Evolutionary conservation across 2,113 vertebrate species (phyloP), one percentile per base, ranked within the genome.

Genomic region (Penelope pileata): DNA sequence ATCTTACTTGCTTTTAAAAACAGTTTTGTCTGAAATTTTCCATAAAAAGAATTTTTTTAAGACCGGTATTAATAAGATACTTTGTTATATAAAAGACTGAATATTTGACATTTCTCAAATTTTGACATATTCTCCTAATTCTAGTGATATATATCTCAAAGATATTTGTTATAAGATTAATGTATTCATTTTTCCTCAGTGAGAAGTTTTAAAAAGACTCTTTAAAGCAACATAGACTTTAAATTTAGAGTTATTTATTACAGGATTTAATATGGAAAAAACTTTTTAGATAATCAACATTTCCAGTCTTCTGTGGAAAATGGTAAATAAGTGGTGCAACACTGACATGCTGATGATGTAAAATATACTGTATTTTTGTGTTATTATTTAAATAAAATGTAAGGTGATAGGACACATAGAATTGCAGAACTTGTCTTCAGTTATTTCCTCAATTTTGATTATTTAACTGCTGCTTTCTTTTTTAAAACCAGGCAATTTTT

Each of bases 1-100:
- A 16, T 48, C 38, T 83, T 70, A n/a, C 23, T 70, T 54, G 10
- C 38, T 75, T 88, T 80, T 80, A n/a, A 75, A 74, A 91, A 63
- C 24, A 64, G 9, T 48, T 64, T 74, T 75, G 30, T 38, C 45
- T 66, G 34, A 66, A 47, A 69, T 80, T 43, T 88, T 80, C 56
- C 22, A n/a, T n/a, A n/a, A 47, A 90, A 62, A 58, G 16, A 22
- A 2, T 29, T 64, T 69, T 74, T 87, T n/a, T 26, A 78, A 88
- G 29, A 30, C 16, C 26, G 22, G 2, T 48, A 50, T 78, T 87
- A 87, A 13, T 42, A 47, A 54, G 26, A 22, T 59, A 84, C 48
- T 70, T 58, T 27, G 26, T 83, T 80, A 69, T 75, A 36, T 64
- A 83, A 68, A 83, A 58, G 18, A 54, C 17, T 62, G 34, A 78